Conservation (phyloP, 2,888 invertebrate species). For the Parnassius orleans region DNA sequence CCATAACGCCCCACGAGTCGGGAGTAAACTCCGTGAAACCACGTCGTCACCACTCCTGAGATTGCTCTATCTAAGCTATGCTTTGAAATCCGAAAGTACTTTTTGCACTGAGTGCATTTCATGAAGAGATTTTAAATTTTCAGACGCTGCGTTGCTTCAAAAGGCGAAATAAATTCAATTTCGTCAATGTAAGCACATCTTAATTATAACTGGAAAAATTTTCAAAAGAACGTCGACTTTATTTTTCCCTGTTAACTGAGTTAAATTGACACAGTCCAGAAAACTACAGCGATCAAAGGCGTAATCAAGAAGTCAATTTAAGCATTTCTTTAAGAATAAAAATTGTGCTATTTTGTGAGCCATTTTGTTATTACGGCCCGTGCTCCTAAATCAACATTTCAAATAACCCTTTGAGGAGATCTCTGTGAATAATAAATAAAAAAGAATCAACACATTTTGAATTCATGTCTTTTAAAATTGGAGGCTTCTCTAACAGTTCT, state of each 20-base stretch:
- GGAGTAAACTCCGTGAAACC: slow-evolving; percentile 48
- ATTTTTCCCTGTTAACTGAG: slow-evolving; percentile 17
- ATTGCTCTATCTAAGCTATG: slow-evolving; percentile 59
- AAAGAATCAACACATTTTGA: slow-evolving; percentile 23
- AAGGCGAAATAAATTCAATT: slow-evolving; percentile 24
- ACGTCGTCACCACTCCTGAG: slow-evolving; percentile 51
- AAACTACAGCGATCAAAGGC: slow-evolving; percentile 25
- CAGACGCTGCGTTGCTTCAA: slow-evolving; percentile 22
- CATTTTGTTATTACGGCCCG: slow-evolving; percentile 13
- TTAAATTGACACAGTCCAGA: slow-evolving; percentile 19
- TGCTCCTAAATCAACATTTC: slow-evolving; percentile 24
- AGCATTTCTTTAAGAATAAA: slow-evolving; percentile 11
- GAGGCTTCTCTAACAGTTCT: slow-evolving; percentile 17
- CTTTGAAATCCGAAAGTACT: slow-evolving; percentile 37
- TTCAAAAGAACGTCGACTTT: slow-evolving; percentile 18
- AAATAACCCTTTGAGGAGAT: slow-evolving; percentile 19
- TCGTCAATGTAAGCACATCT: slow-evolving; percentile 21
- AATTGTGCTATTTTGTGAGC: slow-evolving; percentile 7
- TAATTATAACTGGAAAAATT: slow-evolving; percentile 24
- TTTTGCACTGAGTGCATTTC: slow-evolving; percentile 31
- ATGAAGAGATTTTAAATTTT: slow-evolving; percentile 36
- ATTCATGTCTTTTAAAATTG: slow-evolving; percentile 17
- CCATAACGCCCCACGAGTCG: slow-evolving; percentile 49
- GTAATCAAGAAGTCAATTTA: slow-evolving; percentile 24
- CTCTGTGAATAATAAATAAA: slow-evolving; percentile 18